Conservation (phyloP, 2,888 invertebrate genomes). For the Ophion costatus region DNA sequence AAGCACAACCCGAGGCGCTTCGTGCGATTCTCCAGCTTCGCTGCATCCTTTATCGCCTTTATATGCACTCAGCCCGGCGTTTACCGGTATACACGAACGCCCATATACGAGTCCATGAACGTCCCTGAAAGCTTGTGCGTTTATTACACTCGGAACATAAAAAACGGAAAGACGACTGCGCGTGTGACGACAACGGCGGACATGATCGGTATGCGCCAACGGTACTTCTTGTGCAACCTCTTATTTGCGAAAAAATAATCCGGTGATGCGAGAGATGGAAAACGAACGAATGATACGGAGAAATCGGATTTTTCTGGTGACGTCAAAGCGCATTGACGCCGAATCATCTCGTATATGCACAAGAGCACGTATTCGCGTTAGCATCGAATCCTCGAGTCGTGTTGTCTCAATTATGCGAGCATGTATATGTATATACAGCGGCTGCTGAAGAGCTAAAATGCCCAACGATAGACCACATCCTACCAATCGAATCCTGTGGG, state of each 20-base stretch:
- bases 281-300: neutral
- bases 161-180: conserved; percentile 7
- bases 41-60: conserved; percentile 56
- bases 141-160: conserved; percentile 57
- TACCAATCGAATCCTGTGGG: neutral
- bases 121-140: conserved; percentile 24
- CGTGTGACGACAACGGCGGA: conserved; percentile 18
- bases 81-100: conserved; percentile 22
- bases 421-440: neutral
- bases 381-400: too few species aligned
- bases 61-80: conserved; percentile 41
- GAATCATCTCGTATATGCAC: too few species aligned
- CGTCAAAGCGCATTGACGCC: too few species aligned
- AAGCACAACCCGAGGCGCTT: conserved; percentile 11
- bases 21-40: conserved; percentile 31
- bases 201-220: conserved; percentile 39
- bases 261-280: neutral
- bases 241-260: neutral
- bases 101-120: neutral
- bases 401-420: too few species aligned
- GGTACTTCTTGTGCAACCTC: conserved; percentile 38
- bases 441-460: neutral
- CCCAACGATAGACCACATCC: neutral
- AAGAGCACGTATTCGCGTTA: too few species aligned
- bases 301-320: neutral